Evolutionary conservation across 2,888 invertebrate species (phyloP), one percentile per base, ranked within the genome.

Genomic region (Hedychridium roseum): DNA sequence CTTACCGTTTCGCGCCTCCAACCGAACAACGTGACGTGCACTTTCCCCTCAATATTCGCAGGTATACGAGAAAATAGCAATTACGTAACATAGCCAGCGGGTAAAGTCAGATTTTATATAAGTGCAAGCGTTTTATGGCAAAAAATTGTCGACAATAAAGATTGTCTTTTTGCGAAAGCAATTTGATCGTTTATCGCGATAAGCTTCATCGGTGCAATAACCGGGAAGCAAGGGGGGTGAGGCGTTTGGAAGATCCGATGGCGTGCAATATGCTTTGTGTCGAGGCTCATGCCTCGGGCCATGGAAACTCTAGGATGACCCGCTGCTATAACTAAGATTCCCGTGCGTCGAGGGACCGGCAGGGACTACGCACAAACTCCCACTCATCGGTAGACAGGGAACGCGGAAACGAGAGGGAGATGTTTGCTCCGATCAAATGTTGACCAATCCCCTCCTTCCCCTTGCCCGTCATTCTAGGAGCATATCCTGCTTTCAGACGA

Each of bases 341-440:
- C 42, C 47, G 53, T 43, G 44, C 50, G 49, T 37, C 43, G 43
- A 49, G 43, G 54, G 56, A 51, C 46, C 47, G 43, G 57, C 42
- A 60, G 59, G 63, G 64, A 61, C 51, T 55, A 55, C 48, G 48
- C 49, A 39, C 56, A 55, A 37, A 57, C 49, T 52, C 54, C 49
- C 46, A 37, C 41, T 50, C 51, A 50, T 63, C 51, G 54, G 20
- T 11, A 27, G 41, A 42, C 2, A 21, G 34, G 14, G 14, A 23
- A 14, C 12, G 11, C n/a, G 16, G 11, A 14, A 34, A 17, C 6
- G 27, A 49, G 12, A 31, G 26, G 23, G 45, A 46, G 17, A 18
- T 62, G 72, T 75, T 75, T 75, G 54, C 71, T 42, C 46, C 37
- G 49, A 59, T 71, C 75, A 73, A 75, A 75, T 74, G 73, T 75